A percentile compares a stretch with the other conserved stretches of the same genome.
phyloP scores from a whole-genome alignment of 1,140 invertebrate genomes.

The Chrysopa pallens region DNA sequence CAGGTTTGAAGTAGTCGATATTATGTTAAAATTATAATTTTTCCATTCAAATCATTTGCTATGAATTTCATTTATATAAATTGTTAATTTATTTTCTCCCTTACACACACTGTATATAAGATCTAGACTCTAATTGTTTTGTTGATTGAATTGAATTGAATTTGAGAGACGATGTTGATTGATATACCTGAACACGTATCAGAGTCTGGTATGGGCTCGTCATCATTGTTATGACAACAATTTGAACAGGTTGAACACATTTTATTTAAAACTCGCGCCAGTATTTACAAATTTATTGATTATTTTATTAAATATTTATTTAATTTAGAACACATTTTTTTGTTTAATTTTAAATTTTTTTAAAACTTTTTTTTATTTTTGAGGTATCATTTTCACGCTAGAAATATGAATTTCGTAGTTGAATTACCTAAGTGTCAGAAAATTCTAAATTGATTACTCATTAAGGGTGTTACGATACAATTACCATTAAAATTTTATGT shows the following conservation, averaged over 20 bases:
- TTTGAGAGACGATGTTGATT: no score
- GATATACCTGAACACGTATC: slow-evolving; percentile 17
- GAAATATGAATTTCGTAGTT: no score
- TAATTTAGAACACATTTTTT: background rate
- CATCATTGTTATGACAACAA: slow-evolving; percentile 18
- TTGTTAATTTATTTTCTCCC: no score
- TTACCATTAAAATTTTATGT: no score
- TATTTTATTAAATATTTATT: background rate
- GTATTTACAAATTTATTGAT: background rate
- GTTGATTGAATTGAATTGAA: no score
- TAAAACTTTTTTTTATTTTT: background rate
- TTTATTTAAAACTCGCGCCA: slow-evolving; percentile 1
- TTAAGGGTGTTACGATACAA: no score
- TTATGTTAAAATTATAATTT: no score
- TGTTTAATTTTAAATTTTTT: background rate
- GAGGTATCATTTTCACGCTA: background rate
- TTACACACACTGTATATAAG: no score
- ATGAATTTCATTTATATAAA: no score
- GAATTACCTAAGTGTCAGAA: background rate
- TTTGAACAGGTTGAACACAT: slow-evolving; percentile 21
- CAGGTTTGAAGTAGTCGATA: no score
- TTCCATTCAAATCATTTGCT: no score
- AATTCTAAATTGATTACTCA: background rate
- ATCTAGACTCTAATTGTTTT: no score
- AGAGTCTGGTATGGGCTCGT: slow-evolving; percentile 13